Conservation (phyloP, 2,113 vertebrate species). For the Callipepla californica region DNA sequence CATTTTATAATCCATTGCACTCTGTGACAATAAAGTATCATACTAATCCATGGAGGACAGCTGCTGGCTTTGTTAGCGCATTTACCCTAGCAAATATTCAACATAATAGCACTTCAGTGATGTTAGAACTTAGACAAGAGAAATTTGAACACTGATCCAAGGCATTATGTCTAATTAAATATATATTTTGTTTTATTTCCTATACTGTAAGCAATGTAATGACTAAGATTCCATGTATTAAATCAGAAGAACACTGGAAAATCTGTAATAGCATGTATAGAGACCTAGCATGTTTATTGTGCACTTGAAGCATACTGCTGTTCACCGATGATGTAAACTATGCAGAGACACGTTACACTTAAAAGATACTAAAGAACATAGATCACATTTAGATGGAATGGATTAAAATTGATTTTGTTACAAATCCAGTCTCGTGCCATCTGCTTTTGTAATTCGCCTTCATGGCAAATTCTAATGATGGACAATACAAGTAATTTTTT, state of each 20-base stretch:
- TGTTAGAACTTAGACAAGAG: neutral
- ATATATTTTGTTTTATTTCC: neutral
- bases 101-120: neutral
- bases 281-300: neutral
- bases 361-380: neutral
- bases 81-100: neutral
- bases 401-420: neutral
- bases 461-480: neutral
- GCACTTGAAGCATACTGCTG: neutral
- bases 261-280: neutral
- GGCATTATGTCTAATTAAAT: neutral
- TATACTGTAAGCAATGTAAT: neutral
- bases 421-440: neutral
- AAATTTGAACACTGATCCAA: neutral
- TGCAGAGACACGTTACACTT: neutral
- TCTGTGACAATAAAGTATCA: neutral
- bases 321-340: neutral
- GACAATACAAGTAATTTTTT: neutral
- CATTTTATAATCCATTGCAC: neutral
- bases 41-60: fast-evolving
- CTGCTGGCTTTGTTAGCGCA: neutral
- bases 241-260: neutral
- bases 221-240: neutral
- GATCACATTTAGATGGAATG: neutral
- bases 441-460: neutral